Evolutionary conservation across 2,888 invertebrate genomes (phyloP), one percentile per base, ranked within the genome.

Genomic region (Diadromus collaris): DNA sequence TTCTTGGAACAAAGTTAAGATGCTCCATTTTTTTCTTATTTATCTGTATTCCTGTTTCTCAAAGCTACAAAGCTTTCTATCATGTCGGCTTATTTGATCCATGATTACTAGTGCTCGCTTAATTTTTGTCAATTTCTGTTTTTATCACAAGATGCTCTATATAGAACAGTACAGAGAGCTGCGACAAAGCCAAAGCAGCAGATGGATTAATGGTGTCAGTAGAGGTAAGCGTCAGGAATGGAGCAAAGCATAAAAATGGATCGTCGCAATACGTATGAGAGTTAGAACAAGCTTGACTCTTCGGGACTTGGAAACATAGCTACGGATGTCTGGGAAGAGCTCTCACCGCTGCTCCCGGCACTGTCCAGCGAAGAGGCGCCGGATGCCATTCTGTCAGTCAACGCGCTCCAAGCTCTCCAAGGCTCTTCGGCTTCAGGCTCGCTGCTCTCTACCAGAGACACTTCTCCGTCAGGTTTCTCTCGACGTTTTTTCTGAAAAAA

Each of bases 291-390:
- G 38, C 16, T 24, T 24, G 24, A 5, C 6, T 51, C 51, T 24
- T 16, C 51, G 3, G 1, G 24, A 9, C 10, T 2, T 13, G 13
- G 13, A 13, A 51, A 10, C 21, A 56, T 56, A 27, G 6, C 16
- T 56, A 58, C 21, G 34, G 58, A 34, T 63, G 10, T 48, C 54
- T 67, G 51, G 56, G 61, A 69, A 70, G 73, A 63, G 29, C 82
- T 89, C 93, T 92, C 90, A 94, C 95, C 95, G 92, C 94, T 95
- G 91, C 95, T 95, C 89, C 94, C 95, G 91, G 94, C 95, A 91
- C 95, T 95, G 90, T 95, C 95, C 92, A 95, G 92, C 85, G 95
- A 95, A 88, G 95, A 95, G 90, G 95, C 95, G 87, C 95, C 95
- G 90, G 95, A 95, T 93, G 95, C 95, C 95, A 95, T 95, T 74